Evolutionary conservation across 2,888 invertebrate species (phyloP).

Genomic region (Trissolcus japonicus): DNA sequence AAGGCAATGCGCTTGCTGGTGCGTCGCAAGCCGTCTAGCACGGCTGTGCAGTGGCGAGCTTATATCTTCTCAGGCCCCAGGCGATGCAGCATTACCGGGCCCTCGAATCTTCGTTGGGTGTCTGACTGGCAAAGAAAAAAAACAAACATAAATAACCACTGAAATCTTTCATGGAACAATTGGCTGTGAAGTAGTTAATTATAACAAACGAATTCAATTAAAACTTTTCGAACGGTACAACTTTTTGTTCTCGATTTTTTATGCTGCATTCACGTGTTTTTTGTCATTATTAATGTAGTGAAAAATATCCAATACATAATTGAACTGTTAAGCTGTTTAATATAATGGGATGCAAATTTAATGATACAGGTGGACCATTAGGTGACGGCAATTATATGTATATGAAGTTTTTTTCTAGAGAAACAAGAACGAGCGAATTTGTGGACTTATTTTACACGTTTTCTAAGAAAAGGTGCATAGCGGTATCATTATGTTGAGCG

Average conservation of each 20-base stretch:
- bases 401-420: constrained; percentile 8
- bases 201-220: not conserved
- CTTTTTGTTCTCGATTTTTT: no score
- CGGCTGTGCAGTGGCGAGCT: constrained; percentile 41
- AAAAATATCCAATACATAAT: constrained; percentile 8
- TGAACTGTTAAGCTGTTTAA: constrained; percentile 3
- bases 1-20: constrained; percentile 36
- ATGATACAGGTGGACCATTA: constrained; percentile 9
- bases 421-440: constrained; percentile 5
- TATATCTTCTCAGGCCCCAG: constrained; percentile 25
- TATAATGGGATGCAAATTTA: constrained; percentile 19
- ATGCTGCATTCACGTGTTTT: no score
- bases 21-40: constrained; percentile 40
- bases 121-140: not conserved
- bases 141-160: not conserved
- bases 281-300: no score
- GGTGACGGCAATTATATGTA: constrained; percentile 29
- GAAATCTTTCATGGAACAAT: constrained; percentile 1
- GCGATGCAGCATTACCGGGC: constrained; percentile 12
- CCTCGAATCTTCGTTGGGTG: constrained; percentile 16
- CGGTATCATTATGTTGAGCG: constrained; percentile 34
- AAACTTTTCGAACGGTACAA: no score
- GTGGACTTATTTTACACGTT: constrained; percentile 13
- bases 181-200: constrained; percentile 9
- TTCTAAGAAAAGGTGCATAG: constrained; percentile 25